Evolutionary conservation across 2,113 vertebrate genomes (phyloP).

Genomic region (Calidris pugnax): DNA sequence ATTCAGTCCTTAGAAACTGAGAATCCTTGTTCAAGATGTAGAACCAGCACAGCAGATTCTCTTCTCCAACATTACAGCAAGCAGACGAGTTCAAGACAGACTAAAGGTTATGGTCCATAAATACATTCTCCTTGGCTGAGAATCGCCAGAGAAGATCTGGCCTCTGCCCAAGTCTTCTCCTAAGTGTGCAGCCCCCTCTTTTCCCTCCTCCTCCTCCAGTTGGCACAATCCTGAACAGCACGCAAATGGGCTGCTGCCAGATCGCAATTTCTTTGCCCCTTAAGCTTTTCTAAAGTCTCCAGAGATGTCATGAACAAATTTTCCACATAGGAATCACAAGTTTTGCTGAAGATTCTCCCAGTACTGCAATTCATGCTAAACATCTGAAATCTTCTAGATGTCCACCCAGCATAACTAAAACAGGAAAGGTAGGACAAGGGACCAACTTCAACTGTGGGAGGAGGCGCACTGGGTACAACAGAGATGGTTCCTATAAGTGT

Average conservation of each 20-base stretch:
- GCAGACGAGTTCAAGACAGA: neutral
- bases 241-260: neutral
- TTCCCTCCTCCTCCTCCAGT: neutral
- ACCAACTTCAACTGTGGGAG: neutral
- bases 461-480: rapidly evolving
- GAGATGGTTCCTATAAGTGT: neutral
- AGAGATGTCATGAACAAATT: neutral
- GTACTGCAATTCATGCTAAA: neutral
- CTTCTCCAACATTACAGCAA: neutral
- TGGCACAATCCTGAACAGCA: neutral
- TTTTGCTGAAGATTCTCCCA: neutral
- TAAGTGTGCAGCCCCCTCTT: neutral
- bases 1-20: neutral
- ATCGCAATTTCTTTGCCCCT: neutral
- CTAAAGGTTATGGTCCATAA: neutral
- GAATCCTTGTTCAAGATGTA: neutral
- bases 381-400: neutral
- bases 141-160: neutral
- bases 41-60: neutral
- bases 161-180: neutral
- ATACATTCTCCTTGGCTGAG: neutral
- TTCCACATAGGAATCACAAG: neutral
- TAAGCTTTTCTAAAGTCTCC: neutral
- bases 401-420: neutral
- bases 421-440: neutral